A percentile compares a stretch with the other conserved stretches of the same genome.
Evolutionary conservation across 2,888 invertebrate genomes (phyloP).

Genomic region (Polyommatus icarus): DNA sequence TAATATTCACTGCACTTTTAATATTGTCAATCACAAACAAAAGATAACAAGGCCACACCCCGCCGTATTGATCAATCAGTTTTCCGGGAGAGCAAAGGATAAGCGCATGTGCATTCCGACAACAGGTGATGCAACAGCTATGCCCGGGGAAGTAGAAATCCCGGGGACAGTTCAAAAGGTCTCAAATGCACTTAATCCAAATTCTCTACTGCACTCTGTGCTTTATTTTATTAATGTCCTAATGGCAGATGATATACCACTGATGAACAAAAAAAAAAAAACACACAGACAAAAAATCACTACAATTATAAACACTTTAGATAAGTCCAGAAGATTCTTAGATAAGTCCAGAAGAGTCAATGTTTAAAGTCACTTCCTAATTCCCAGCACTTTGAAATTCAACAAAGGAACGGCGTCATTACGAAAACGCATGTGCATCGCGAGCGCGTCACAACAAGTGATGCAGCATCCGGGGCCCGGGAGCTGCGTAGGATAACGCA

Average conservation of each 20-base stretch:
- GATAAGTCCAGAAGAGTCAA: background rate
- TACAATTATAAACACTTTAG: background rate
- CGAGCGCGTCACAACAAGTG: conserved; percentile 27
- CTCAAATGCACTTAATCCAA: background rate
- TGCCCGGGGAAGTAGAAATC: background rate
- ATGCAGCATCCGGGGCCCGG: conserved; percentile 9
- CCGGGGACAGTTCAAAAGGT: background rate
- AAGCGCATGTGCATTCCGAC: conserved; percentile 30
- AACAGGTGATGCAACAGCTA: conserved; percentile 27
- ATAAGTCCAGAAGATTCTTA: background rate
- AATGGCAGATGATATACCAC: background rate
- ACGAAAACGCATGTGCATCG: conserved; percentile 21
- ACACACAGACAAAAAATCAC: background rate
- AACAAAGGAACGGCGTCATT: background rate
- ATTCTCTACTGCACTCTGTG: background rate
- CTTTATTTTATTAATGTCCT: background rate
- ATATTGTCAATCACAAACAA: background rate
- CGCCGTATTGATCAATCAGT: conserved; percentile 6
- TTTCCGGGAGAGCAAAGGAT: conserved; percentile 13
- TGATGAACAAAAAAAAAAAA: background rate
- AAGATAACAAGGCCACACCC: background rate
- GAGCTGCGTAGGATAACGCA: conserved; percentile 9
- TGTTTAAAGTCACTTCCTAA: background rate
- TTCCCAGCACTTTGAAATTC: background rate
- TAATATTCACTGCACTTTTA: conserved; percentile 4